Evolutionary conservation across 2,113 vertebrate genomes (phyloP).

Genomic region (Steatornis caripensis): DNA sequence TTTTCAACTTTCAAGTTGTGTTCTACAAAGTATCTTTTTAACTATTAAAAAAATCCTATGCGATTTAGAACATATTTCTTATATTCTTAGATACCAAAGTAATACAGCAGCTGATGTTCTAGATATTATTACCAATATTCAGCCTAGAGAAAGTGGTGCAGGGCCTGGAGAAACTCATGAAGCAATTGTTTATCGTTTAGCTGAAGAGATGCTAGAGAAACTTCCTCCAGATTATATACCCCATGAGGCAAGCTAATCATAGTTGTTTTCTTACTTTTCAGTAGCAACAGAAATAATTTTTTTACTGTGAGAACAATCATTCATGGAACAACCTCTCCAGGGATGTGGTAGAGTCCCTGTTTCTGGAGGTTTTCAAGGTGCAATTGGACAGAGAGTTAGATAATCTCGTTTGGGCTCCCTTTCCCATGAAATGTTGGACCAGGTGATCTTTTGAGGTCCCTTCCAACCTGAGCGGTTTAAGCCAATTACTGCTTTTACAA

Average conservation of each 20-base stretch:
- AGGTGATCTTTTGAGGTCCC: background rate
- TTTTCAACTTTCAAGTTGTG: background rate
- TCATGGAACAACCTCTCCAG: background rate
- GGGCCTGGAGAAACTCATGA: slow-evolving; percentile 78
- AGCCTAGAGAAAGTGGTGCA: slow-evolving; percentile 76
- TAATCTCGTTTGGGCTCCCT: background rate
- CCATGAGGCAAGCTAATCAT: slow-evolving; percentile 69
- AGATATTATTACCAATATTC: slow-evolving; percentile 77
- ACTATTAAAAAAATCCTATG: background rate
- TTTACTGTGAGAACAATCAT: background rate
- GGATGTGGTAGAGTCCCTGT: too few species aligned
- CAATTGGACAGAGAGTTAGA: background rate
- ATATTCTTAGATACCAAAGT: slow-evolving; percentile 72
- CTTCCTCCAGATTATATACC: slow-evolving; percentile 73
- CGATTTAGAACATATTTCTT: background rate
- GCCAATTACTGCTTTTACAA: background rate
- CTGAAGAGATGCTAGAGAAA: slow-evolving; percentile 80
- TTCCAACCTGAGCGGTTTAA: background rate
- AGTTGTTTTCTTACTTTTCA: background rate
- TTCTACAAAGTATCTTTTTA: background rate
- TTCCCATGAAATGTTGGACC: background rate
- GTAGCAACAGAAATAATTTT: background rate
- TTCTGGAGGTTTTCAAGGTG: background rate
- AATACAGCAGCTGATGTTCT: slow-evolving; percentile 74
- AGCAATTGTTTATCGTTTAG: slow-evolving; percentile 69